phyloP scores from a whole-genome alignment of 2,797 vertebrate genomes.

The Danionella dracula region DNA sequence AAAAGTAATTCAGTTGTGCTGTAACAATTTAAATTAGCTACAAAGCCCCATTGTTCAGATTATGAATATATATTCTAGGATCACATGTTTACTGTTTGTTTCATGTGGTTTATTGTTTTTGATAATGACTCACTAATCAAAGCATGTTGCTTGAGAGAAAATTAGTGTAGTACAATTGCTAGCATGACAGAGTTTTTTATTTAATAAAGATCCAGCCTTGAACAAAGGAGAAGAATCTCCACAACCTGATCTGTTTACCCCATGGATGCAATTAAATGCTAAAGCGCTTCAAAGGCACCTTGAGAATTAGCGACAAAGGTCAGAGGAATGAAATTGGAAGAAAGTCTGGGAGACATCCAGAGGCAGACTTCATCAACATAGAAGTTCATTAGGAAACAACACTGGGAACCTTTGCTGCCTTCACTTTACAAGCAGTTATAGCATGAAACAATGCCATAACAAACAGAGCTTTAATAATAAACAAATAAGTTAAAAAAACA shows the following conservation, averaged over 20 bases:
- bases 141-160: neutral
- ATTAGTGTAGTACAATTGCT: conserved; percentile 26
- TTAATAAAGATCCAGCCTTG: conserved; percentile 7
- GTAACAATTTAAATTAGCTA: too few relatives aligned
- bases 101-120: neutral
- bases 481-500: neutral
- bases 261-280: conserved; percentile 35
- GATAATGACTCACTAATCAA: conserved; percentile 12
- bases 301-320: conserved; percentile 24
- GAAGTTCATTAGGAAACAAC: conserved; percentile 17
- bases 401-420: neutral
- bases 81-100: too few relatives aligned
- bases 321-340: neutral
- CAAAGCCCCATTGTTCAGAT: too few relatives aligned
- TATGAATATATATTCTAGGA: too few relatives aligned
- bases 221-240: neutral
- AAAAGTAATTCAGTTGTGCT: too few relatives aligned
- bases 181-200: conserved; percentile 13
- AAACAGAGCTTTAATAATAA: neutral
- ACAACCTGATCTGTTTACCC: conserved; percentile 11
- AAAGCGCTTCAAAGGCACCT: conserved; percentile 28
- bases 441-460: neutral
- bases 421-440: neutral
- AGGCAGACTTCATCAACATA: conserved; percentile 6
- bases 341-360: conserved; percentile 4